These are phyloP conservation scores for Gastrophysa polygoni DNA, from an alignment of 2,888 invertebrate genomes.

Conservation along the genomic window DNA sequence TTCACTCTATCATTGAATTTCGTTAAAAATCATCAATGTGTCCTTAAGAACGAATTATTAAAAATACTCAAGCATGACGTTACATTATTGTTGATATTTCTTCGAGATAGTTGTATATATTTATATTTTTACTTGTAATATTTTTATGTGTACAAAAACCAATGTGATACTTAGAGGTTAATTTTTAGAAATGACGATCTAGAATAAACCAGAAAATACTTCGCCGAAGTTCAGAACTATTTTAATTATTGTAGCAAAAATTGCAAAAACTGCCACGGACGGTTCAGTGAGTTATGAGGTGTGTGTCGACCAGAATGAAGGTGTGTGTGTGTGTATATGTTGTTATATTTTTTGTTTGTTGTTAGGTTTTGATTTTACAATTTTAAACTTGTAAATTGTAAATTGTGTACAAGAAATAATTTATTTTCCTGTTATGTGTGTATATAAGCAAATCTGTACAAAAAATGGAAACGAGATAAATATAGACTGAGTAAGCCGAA, in stretches of 20 bases:
- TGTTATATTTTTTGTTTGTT: slow-evolving; percentile 39
- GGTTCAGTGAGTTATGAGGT: slow-evolving; percentile 43
- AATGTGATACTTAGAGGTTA: slow-evolving; percentile 51
- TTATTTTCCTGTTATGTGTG: slow-evolving; percentile 40
- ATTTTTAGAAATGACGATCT: slow-evolving; percentile 37
- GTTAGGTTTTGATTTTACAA: slow-evolving; percentile 39
- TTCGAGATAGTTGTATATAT: slow-evolving; percentile 40
- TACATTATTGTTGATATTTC: slow-evolving; percentile 43
- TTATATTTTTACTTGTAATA: slow-evolving; percentile 37
- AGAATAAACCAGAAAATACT: slow-evolving; percentile 29
- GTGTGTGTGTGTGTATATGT: slow-evolving; percentile 32
- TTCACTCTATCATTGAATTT: background rate
- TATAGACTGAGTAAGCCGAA: slow-evolving; percentile 48
- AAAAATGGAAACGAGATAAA: slow-evolving; percentile 42
- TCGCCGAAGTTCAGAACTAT: slow-evolving; percentile 30
- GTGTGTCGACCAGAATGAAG: slow-evolving; percentile 7
- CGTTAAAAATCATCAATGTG: slow-evolving; percentile 27
- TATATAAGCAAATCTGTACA: slow-evolving; percentile 42
- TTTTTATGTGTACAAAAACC: slow-evolving; percentile 45
- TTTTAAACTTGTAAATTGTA: slow-evolving; percentile 44
- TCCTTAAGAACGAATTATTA: slow-evolving; percentile 41
- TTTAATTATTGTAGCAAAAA: slow-evolving; percentile 7
- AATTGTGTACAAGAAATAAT: slow-evolving; percentile 47
- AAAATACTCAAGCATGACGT: slow-evolving; percentile 46
- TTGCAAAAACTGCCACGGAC: slow-evolving; percentile 38